Evolutionary conservation across 2,888 invertebrate genomes (phyloP).

Genomic region (Ormyrus nitidulus): DNA sequence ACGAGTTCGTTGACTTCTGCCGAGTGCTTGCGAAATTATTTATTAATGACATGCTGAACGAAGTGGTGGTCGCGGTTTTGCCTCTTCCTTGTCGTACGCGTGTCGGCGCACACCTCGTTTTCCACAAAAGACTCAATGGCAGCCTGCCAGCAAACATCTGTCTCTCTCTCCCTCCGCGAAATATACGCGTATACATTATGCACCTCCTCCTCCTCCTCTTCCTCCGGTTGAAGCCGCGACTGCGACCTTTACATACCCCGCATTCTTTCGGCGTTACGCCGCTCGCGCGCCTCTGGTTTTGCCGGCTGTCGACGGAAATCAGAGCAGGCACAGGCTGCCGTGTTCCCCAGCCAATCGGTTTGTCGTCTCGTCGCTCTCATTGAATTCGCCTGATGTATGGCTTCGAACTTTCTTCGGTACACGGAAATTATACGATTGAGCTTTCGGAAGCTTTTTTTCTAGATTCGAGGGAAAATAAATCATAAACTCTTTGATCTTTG

Average conservation of each 20-base stretch:
- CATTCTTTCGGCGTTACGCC: constrained; percentile 29
- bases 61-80: no score
- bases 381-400: no score
- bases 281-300: not conserved
- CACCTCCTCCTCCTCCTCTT: not conserved
- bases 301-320: constrained; percentile 1
- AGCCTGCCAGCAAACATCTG: constrained; percentile 8
- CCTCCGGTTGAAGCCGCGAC: no score
- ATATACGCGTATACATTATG: not conserved
- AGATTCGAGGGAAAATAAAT: no score
- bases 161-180: no score
- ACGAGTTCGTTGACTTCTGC: no score
- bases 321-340: not conserved
- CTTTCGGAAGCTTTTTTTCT: no score
- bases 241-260: constrained; percentile 34
- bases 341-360: not conserved
- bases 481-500: no score
- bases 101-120: not conserved
- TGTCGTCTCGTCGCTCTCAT: not conserved
- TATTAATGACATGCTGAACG: no score
- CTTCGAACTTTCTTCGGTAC: no score
- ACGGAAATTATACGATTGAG: no score
- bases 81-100: not conserved
- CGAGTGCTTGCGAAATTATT: no score
- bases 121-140: constrained; percentile 37